phyloP scores from a whole-genome alignment of 2,888 invertebrate species.

The Dorcus hopei region DNA sequence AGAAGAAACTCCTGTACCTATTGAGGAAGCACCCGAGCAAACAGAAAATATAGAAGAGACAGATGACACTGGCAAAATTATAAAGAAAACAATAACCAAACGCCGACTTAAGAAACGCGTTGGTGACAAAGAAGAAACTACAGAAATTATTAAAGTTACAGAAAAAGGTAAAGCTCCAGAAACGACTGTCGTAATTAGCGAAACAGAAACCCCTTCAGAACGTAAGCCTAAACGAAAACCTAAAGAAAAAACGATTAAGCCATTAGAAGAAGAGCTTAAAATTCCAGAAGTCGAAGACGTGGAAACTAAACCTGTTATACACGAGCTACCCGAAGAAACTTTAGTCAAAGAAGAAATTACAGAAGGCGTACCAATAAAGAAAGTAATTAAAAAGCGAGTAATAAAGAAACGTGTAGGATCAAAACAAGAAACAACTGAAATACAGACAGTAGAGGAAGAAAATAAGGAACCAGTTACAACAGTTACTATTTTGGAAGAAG shows the following conservation, averaged over 20 bases:
- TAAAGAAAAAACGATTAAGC: constrained; percentile 9
- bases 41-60: constrained; percentile 27
- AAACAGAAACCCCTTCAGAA: constrained; percentile 19
- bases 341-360: constrained; percentile 31
- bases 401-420: constrained; percentile 40
- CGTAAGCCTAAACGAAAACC: constrained; percentile 14
- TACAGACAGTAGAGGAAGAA: constrained; percentile 47
- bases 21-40: constrained; percentile 29
- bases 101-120: constrained; percentile 20
- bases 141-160: constrained; percentile 46
- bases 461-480: constrained; percentile 47
- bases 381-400: constrained; percentile 36
- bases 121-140: constrained; percentile 36
- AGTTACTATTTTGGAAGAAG: constrained; percentile 44
- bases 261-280: constrained; percentile 13
- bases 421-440: constrained; percentile 47
- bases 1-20: constrained; percentile 38
- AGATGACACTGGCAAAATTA: constrained; percentile 23
- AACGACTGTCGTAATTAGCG: constrained; percentile 34
- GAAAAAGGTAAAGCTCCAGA: constrained; percentile 41
- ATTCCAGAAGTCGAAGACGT: constrained; percentile 3
- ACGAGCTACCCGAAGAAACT: constrained; percentile 32
- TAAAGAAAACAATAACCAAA: constrained; percentile 32
- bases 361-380: constrained; percentile 36
- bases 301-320: constrained; percentile 18